These are phyloP conservation scores for Leptopilina boulardi DNA, from an alignment of 1,140 invertebrate species.

Conservation along the genomic window DNA sequence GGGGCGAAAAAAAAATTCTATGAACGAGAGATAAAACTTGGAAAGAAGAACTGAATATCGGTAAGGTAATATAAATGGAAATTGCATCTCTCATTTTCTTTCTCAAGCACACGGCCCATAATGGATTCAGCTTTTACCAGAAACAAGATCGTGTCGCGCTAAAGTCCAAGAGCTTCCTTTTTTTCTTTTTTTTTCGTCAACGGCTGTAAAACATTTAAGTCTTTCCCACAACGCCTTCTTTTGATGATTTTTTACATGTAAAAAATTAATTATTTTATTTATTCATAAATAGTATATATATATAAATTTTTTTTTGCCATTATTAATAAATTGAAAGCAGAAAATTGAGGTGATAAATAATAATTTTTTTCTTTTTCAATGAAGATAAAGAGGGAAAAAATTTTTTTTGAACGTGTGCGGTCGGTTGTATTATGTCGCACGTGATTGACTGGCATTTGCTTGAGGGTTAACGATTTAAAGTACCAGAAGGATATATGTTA, in stretches of 20 bases:
- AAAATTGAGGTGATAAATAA: not conserved
- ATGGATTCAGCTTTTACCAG: constrained; percentile 58
- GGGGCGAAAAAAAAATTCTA: constrained; percentile 39
- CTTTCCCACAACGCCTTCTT: not conserved
- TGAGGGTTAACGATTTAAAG: constrained; percentile 10
- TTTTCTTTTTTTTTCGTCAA: constrained; percentile 10
- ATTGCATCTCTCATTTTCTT: constrained; percentile 54
- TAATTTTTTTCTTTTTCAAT: not conserved
- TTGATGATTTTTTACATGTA: not conserved
- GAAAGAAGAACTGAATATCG: constrained; percentile 52
- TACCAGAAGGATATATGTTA: constrained; percentile 16
- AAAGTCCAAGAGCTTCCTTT: constrained; percentile 3
- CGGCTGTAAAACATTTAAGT: constrained; percentile 29
- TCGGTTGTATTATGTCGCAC: not conserved
- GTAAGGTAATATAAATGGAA: constrained; percentile 73
- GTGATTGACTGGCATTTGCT: not conserved
- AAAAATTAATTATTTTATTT: no score
- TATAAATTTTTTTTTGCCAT: no score
- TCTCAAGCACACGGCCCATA: constrained; percentile 50
- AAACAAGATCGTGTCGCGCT: constrained; percentile 35
- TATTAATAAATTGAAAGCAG: no score
- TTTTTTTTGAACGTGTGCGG: not conserved
- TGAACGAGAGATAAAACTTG: constrained; percentile 52
- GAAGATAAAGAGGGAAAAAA: not conserved
- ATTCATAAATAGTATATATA: no score